phyloP scores from a whole-genome alignment of 2,113 vertebrate species.

The Cebidichthys violaceus region DNA sequence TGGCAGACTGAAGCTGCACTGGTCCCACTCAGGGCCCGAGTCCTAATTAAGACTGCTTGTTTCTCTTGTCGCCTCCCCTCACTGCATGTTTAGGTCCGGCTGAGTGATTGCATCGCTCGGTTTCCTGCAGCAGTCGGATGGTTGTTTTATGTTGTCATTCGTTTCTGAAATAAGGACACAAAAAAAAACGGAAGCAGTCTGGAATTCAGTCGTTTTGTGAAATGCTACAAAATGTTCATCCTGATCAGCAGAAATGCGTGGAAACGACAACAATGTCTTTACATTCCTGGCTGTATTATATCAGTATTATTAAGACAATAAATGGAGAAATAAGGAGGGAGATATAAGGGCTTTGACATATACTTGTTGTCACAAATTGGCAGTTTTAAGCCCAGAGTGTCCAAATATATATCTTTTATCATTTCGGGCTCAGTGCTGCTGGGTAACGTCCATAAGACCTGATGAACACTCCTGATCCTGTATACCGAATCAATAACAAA shows the following conservation, averaged over 20 bases:
- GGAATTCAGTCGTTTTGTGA: background rate
- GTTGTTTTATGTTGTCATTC: slow-evolving; percentile 22
- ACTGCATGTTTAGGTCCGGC: slow-evolving; percentile 46
- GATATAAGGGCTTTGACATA: background rate
- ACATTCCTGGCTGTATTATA: background rate
- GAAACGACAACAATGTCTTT: background rate
- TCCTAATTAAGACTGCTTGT: slow-evolving; percentile 71
- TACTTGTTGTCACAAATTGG: background rate
- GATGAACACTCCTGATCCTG: background rate
- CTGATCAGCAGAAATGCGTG: background rate
- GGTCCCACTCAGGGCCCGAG: slow-evolving; percentile 57
- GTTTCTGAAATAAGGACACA: background rate
- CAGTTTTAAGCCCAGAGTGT: background rate
- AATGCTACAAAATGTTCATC: background rate
- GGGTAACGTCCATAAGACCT: background rate
- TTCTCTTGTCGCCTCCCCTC: slow-evolving; percentile 65
- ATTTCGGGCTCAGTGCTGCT: background rate
- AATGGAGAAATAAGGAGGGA: background rate
- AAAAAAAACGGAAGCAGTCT: background rate
- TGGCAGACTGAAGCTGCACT: slow-evolving; percentile 65
- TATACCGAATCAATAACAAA: slow-evolving; percentile 33
- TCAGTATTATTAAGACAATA: background rate
- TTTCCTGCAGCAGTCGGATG: slow-evolving; percentile 15
- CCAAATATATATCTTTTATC: slow-evolving; percentile 3
- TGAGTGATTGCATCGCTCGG: slow-evolving; percentile 34